These are phyloP conservation scores for Apotomis capreana DNA, from an alignment of 2,888 invertebrate species.

Conservation along the genomic window DNA sequence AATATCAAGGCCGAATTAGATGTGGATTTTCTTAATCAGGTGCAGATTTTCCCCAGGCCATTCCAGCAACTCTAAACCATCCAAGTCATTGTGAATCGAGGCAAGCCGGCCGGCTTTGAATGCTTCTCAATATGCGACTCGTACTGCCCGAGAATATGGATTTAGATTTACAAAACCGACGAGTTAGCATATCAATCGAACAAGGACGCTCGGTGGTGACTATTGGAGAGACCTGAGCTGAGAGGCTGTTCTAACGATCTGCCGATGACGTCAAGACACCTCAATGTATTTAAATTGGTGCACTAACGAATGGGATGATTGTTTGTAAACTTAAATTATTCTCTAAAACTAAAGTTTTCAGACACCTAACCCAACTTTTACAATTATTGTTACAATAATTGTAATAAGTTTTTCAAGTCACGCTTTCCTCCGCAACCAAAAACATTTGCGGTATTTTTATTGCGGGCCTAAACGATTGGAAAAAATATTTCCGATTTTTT, in stretches of 20 bases:
- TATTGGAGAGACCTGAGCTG: conserved; percentile 11
- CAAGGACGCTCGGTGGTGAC: conserved; percentile 7
- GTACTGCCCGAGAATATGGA: conserved; percentile 53
- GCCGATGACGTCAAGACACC: background rate
- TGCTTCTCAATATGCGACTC: conserved; percentile 42
- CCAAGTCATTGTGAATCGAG: conserved; percentile 24
- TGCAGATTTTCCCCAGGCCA: background rate
- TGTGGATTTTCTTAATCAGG: too few species aligned
- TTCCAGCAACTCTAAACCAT: conserved; percentile 15
- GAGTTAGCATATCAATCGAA: conserved; percentile 41
- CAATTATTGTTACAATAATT: too few species aligned
- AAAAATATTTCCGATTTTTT: too few species aligned
- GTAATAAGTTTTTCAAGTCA: too few species aligned
- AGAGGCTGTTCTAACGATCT: conserved; percentile 39
- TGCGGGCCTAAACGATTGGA: too few species aligned
- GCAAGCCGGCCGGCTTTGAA: conserved; percentile 34
- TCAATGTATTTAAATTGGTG: background rate
- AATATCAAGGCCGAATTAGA: too few species aligned
- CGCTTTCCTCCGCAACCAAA: too few species aligned
- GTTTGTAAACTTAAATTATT: too few species aligned
- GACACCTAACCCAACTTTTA: too few species aligned
- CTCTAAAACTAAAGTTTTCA: too few species aligned
- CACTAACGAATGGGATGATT: too few species aligned
- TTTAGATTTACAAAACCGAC: conserved; percentile 45
- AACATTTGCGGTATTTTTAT: too few species aligned